phyloP scores from a whole-genome alignment of 2,797 vertebrate species.

The Perodicticus potto region DNA sequence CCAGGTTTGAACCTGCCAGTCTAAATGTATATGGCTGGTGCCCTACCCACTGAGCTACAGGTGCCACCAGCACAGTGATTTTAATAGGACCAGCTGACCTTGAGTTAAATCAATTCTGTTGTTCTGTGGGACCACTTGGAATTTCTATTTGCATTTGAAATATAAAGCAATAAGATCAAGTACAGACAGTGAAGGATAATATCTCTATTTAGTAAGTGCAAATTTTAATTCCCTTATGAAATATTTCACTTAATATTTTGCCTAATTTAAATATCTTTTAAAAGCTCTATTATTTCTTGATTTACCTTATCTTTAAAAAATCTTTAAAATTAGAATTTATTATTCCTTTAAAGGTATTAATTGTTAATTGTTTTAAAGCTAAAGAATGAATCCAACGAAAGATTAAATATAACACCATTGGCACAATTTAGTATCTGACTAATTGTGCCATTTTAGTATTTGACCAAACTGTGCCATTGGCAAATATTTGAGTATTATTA shows the following conservation, averaged over 20 bases:
- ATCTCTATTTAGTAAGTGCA: neutral
- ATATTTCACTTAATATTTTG: slow-evolving; percentile 61
- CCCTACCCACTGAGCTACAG: no score
- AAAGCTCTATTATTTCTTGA: neutral
- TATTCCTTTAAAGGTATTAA: slow-evolving; percentile 53
- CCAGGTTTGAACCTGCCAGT: no score
- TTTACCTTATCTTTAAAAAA: slow-evolving; percentile 3
- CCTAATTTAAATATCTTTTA: slow-evolving; percentile 37
- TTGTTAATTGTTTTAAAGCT: slow-evolving; percentile 20
- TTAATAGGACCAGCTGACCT: neutral
- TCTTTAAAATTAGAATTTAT: slow-evolving; percentile 58
- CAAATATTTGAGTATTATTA: slow-evolving; percentile 68
- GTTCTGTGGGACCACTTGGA: neutral
- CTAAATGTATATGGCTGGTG: no score
- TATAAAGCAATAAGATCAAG: neutral
- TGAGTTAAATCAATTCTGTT: neutral
- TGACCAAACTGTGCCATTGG: slow-evolving; percentile 44
- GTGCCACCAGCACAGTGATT: no score
- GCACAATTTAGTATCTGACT: slow-evolving; percentile 48
- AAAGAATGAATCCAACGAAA: slow-evolving; percentile 51
- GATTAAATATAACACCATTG: slow-evolving; percentile 38
- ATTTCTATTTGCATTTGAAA: slow-evolving; percentile 39
- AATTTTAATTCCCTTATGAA: slow-evolving; percentile 36
- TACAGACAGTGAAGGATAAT: neutral
- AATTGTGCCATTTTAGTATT: slow-evolving; percentile 48